phyloP scores from a whole-genome alignment of 2,888 invertebrate species.

The Zygogramma bicolorata region DNA sequence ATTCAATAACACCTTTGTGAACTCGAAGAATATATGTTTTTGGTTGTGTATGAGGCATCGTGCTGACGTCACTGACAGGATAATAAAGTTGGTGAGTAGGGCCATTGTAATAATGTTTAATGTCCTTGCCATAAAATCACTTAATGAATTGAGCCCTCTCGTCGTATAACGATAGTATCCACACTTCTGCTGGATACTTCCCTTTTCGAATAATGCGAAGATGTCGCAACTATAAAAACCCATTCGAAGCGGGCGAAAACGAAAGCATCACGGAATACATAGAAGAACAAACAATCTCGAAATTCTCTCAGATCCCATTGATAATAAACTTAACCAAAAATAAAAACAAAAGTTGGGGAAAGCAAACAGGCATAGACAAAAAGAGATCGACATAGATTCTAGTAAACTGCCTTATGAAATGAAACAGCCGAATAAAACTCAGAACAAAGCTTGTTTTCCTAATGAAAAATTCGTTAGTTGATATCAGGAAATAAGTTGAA shows the following conservation, averaged over 20 bases:
- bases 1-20: no score
- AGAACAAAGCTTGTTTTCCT: no score
- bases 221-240: constrained; percentile 15
- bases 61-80: no score
- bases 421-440: not conserved
- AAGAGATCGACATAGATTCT: not conserved
- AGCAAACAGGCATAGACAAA: not conserved
- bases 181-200: not conserved
- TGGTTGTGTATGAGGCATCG: no score
- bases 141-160: not conserved
- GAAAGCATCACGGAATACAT: constrained; percentile 13
- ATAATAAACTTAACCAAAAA: not conserved
- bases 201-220: constrained; percentile 10
- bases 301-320: not conserved
- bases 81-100: no score
- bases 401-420: not conserved
- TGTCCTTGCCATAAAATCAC: no score
- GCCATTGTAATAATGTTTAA: no score
- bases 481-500: constrained; percentile 16
- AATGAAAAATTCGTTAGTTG: constrained; percentile 11
- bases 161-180: not conserved
- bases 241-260: constrained; percentile 16
- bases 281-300: constrained; percentile 10
- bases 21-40: no score
- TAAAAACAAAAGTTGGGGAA: not conserved